Conservation (phyloP, 2,888 invertebrate genomes). For the Tryphoninae sp. region DNA sequence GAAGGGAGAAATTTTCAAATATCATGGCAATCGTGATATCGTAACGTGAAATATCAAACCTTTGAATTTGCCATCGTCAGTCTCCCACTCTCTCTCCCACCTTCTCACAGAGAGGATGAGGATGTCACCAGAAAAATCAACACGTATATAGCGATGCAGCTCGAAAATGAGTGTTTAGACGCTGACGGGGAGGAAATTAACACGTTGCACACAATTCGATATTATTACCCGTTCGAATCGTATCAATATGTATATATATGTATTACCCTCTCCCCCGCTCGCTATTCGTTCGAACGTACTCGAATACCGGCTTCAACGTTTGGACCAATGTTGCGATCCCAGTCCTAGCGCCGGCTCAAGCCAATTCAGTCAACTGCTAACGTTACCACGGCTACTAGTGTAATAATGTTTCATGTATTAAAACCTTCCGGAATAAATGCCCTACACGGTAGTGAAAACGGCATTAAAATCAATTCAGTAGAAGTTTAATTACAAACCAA, state of each 20-base stretch:
- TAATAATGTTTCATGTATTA: no score
- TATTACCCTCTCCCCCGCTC: no score
- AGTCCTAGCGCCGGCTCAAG: no score
- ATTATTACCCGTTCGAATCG: slow-evolving; percentile 15
- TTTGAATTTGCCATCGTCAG: not conserved
- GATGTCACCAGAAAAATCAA: not conserved
- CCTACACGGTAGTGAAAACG: no score
- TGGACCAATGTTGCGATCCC: no score
- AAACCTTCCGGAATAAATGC: no score
- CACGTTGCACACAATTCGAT: slow-evolving; percentile 35
- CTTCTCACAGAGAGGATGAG: not conserved
- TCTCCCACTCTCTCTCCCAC: not conserved
- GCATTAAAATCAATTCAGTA: not conserved
- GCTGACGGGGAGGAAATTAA: slow-evolving; percentile 41
- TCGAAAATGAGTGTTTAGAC: slow-evolving; percentile 28
- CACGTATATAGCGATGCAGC: slow-evolving; percentile 11
- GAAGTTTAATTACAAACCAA: not conserved
- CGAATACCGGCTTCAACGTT: no score
- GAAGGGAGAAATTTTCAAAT: not conserved
- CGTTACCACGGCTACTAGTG: no score
- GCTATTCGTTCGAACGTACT: no score
- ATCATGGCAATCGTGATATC: slow-evolving; percentile 24
- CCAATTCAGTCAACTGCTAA: no score
- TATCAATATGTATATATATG: not conserved
- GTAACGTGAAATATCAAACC: not conserved